These are phyloP conservation scores for Hermaeophaga mercurialis DNA, from an alignment of 2,888 invertebrate species.

Conservation along the genomic window DNA sequence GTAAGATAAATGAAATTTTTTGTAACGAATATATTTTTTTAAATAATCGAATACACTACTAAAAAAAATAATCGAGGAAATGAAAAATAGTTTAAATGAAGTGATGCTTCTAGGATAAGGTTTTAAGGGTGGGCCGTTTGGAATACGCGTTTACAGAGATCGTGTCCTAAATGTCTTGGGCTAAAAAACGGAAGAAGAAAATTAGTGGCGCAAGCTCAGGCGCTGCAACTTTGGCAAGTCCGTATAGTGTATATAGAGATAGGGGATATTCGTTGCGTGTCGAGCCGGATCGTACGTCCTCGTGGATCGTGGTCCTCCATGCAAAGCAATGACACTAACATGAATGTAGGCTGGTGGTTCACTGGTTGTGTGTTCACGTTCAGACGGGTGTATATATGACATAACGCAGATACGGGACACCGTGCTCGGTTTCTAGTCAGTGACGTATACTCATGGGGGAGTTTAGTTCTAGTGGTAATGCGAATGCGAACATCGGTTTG, in stretches of 20 bases:
- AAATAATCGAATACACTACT: too few relatives aligned
- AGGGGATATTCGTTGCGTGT: conserved; percentile 39
- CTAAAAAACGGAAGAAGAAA: conserved; percentile 32
- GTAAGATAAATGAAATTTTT: too few relatives aligned
- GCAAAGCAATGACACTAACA: conserved; percentile 51
- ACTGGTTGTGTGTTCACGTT: conserved; percentile 53
- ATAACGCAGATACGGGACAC: conserved; percentile 46
- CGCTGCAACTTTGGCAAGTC: conserved; percentile 46
- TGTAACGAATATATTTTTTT: too few relatives aligned
- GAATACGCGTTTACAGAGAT: too few relatives aligned
- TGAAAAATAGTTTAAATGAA: too few relatives aligned
- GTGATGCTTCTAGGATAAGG: too few relatives aligned
- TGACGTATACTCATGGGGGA: conserved; percentile 58
- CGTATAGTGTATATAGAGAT: conserved; percentile 23
- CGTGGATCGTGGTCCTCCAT: conserved; percentile 45
- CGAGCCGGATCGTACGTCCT: conserved; percentile 39
- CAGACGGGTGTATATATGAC: conserved; percentile 51
- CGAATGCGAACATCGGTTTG: conserved; percentile 57
- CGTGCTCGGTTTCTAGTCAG: conserved; percentile 48
- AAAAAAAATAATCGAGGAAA: too few relatives aligned
- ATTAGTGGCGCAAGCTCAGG: conserved; percentile 39
- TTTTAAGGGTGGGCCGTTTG: too few relatives aligned
- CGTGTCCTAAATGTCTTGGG: conserved; percentile 10
- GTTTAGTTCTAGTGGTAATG: conserved; percentile 58
- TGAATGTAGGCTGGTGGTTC: conserved; percentile 54